These are phyloP conservation scores for Limnodromus scolopaceus DNA, from an alignment of 2,797 vertebrate species.

Conservation along the genomic window DNA sequence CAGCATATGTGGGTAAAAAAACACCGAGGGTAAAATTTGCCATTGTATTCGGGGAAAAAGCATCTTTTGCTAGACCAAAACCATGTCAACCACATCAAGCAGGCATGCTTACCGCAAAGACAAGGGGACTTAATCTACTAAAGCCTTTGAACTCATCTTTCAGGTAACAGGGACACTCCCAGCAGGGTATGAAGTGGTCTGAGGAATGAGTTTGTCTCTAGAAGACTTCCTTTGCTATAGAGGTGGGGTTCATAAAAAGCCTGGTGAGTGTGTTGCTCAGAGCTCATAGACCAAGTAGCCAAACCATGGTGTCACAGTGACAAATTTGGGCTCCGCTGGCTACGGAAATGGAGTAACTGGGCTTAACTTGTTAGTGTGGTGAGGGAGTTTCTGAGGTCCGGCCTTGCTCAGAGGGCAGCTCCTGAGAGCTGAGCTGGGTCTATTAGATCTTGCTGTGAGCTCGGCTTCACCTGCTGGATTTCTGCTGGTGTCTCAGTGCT, in stretches of 20 bases:
- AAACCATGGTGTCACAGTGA: rapidly evolving
- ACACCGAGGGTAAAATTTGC: background rate
- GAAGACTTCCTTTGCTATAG: background rate
- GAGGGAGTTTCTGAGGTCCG: background rate
- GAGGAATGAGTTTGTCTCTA: background rate
- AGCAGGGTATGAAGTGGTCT: background rate
- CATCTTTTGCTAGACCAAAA: background rate
- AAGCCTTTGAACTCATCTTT: background rate
- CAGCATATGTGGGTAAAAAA: background rate
- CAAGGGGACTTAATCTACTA: background rate
- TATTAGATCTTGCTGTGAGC: background rate
- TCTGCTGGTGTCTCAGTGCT: background rate
- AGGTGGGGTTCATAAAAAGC: background rate
- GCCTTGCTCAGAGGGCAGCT: background rate
- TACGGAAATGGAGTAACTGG: background rate
- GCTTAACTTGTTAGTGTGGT: background rate
- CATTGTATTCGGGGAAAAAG: background rate
- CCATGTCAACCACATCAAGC: background rate
- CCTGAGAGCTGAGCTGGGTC: background rate
- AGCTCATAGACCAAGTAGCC: background rate
- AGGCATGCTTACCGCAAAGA: background rate
- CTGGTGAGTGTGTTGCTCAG: background rate
- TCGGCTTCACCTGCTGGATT: background rate
- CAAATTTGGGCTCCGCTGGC: background rate
- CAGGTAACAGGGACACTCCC: background rate